Evolutionary conservation across 2,113 vertebrate genomes (phyloP).

Genomic region (Poecilia latipinna): DNA sequence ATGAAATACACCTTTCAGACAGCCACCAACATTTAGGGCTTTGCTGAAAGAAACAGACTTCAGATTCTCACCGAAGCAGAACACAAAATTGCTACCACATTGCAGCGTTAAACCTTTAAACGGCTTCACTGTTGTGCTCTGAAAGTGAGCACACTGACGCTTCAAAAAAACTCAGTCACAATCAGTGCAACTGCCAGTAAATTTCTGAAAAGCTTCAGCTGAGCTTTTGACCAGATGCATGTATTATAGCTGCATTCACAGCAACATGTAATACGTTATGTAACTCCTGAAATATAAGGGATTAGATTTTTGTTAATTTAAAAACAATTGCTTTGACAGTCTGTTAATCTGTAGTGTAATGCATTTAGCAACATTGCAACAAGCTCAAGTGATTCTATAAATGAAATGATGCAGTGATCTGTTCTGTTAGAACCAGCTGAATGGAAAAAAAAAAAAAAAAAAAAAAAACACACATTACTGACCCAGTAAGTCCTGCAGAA

Average conservation of each 20-base stretch:
- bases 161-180: neutral
- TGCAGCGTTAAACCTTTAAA: slow-evolving; percentile 38
- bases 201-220: neutral
- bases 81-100: slow-evolving; percentile 75
- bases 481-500: neutral
- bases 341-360: neutral
- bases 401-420: slow-evolving; percentile 1
- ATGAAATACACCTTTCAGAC: slow-evolving; percentile 66
- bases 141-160: neutral
- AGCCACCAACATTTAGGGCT: slow-evolving; percentile 51
- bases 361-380: neutral
- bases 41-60: slow-evolving; percentile 54
- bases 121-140: neutral
- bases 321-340: neutral
- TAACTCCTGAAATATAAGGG: neutral
- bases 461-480: neutral
- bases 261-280: neutral
- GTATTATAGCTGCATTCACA: neutral
- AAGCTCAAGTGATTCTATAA: neutral
- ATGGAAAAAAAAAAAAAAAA: neutral
- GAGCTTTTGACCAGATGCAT: neutral
- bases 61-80: slow-evolving; percentile 41
- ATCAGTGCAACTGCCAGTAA: neutral
- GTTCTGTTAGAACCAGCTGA: neutral
- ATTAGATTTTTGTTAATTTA: neutral